A percentile compares a stretch with the other conserved stretches of the same genome.
phyloP scores from a whole-genome alignment of 1,140 invertebrate genomes.

The Reticulitermes speratus region DNA sequence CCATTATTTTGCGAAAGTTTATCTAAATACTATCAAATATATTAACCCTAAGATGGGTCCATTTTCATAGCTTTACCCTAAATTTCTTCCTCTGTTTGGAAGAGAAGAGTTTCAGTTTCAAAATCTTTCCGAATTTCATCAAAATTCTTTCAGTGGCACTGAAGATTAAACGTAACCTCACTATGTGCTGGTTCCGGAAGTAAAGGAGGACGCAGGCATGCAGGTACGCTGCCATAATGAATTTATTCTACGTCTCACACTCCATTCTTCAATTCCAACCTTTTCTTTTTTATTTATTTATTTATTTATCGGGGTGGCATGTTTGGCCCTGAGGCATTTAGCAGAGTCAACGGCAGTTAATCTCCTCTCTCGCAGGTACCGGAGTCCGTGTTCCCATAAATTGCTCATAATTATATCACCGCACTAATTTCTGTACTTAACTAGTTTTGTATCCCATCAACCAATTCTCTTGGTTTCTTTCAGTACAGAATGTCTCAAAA shows the following conservation, averaged over 20 bases:
- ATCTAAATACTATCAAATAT: no score
- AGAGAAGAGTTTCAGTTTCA: no score
- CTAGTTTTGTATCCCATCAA: not conserved
- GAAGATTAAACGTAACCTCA: no score
- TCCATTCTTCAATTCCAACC: not conserved
- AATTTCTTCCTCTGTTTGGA: no score
- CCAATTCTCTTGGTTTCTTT: not conserved
- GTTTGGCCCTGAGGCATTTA: not conserved
- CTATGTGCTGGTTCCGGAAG: no score
- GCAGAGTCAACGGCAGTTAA: not conserved
- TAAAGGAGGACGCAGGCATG: no score
- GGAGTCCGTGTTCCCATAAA: not conserved
- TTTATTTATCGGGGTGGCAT: not conserved
- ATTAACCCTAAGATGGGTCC: no score
- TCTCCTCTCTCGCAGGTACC: not conserved
- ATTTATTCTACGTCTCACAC: not conserved
- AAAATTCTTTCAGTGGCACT: no score
- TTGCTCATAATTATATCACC: not conserved
- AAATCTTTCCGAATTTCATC: no score
- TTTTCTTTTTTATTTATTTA: not conserved
- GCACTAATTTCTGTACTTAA: constrained; percentile 1
- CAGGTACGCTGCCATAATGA: not conserved
- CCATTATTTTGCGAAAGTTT: no score
- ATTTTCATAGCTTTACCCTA: no score
- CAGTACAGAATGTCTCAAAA: not conserved